phyloP scores from a whole-genome alignment of 2,113 vertebrate genomes.

The Brachyhypopomus occidentalis region DNA sequence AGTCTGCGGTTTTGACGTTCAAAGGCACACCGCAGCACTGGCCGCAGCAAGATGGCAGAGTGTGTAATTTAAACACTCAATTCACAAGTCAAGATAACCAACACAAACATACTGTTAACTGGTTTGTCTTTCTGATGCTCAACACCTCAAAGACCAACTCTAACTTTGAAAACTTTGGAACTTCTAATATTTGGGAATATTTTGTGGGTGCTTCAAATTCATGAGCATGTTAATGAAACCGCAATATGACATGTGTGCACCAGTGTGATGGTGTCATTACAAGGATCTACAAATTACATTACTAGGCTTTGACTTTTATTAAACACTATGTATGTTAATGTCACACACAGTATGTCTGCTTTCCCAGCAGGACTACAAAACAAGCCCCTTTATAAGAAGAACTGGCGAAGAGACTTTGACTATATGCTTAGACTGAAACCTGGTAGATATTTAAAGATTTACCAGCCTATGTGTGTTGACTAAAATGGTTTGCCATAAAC shows the following conservation, averaged over 20 bases:
- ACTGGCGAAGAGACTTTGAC: neutral
- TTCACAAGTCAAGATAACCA: neutral
- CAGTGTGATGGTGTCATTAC: neutral
- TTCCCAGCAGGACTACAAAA: neutral
- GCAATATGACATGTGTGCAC: neutral
- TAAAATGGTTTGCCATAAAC: neutral
- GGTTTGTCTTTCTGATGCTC: neutral
- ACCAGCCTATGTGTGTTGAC: constrained; percentile 10
- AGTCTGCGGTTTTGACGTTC: neutral
- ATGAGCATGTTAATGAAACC: no score
- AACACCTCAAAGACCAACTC: neutral
- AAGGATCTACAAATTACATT: neutral
- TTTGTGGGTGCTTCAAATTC: no score
- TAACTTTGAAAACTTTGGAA: neutral
- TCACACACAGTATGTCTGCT: neutral
- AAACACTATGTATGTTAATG: neutral
- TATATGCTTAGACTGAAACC: neutral
- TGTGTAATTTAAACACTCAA: neutral
- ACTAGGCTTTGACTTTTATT: neutral
- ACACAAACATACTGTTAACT: neutral
- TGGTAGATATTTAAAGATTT: constrained; percentile 6
- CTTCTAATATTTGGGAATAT: no score
- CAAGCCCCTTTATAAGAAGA: neutral
- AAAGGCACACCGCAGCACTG: neutral
- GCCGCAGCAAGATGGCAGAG: neutral